Evolutionary conservation across 2,113 vertebrate species (phyloP).

Genomic region (Etia nguti): DNA sequence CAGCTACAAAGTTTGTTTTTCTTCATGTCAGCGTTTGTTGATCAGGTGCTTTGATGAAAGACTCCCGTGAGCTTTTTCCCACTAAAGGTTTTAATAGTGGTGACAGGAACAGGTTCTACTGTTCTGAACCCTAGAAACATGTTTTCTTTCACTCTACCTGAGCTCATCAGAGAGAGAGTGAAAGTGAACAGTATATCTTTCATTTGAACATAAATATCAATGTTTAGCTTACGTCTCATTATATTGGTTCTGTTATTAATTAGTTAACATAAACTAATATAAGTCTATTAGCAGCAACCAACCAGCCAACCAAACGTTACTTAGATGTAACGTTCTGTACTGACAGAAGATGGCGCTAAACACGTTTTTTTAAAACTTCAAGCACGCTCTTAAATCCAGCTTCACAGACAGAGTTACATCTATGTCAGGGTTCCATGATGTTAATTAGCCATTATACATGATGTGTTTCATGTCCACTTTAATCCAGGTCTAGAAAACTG

Average conservation of each 20-base stretch:
- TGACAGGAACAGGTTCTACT: not conserved
- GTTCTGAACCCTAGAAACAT: not conserved
- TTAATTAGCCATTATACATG: not conserved
- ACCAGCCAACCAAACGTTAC: not conserved
- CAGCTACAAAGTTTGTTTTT: not conserved
- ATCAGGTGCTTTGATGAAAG: not conserved
- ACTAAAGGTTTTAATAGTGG: not conserved
- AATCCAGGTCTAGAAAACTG: not conserved
- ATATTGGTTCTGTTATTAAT: not conserved
- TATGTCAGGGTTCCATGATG: not conserved
- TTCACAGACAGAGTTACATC: not conserved
- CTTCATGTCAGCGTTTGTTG: not conserved
- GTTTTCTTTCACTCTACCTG: accelerated
- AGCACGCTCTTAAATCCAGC: not conserved
- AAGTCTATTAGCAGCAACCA: not conserved
- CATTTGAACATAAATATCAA: not conserved
- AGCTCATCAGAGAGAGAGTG: not conserved
- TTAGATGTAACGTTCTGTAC: accelerated
- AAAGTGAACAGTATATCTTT: not conserved
- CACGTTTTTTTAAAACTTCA: not conserved
- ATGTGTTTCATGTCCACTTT: not conserved
- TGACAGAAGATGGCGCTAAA: not conserved
- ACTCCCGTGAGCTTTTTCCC: not conserved
- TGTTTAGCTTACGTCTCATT: not conserved
- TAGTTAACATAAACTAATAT: not conserved